A percentile compares a stretch with the other conserved stretches of the same genome.
These are phyloP conservation scores for Orchesella cincta DNA, from an alignment of 1,140 invertebrate species.

Conservation along the genomic window DNA sequence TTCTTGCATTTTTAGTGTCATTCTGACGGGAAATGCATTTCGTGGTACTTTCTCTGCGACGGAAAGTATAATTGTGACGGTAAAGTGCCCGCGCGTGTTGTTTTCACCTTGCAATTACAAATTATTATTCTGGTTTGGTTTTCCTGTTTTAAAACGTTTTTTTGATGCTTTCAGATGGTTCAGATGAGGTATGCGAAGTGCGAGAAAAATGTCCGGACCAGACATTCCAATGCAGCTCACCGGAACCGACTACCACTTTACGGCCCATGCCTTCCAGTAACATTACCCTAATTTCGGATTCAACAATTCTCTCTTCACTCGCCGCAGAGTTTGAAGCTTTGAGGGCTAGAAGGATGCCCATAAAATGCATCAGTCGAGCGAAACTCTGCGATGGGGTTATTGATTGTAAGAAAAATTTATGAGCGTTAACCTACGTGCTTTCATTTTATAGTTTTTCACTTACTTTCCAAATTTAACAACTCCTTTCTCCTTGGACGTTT, in stretches of 20 bases:
- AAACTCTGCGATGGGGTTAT: constrained; percentile 41
- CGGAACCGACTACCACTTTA: background rate
- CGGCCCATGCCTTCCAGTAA: constrained; percentile 4
- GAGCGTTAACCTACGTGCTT: background rate
- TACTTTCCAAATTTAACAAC: background rate
- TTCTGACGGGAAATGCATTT: constrained; percentile 56
- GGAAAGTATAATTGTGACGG: constrained; percentile 54
- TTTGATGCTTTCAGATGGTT: constrained; percentile 34
- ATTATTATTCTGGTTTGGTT: no score
- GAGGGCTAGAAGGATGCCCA: constrained; percentile 14
- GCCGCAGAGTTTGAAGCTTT: constrained; percentile 26
- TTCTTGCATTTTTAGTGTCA: constrained; percentile 51
- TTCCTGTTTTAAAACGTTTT: background rate
- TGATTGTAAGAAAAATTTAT: constrained; percentile 40
- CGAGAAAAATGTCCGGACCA: constrained; percentile 50
- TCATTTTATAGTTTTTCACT: background rate
- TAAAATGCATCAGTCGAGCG: constrained; percentile 49
- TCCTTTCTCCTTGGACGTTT: constrained; percentile 29
- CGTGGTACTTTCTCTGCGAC: constrained; percentile 55
- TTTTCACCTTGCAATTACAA: background rate
- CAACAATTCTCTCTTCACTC: constrained; percentile 9
- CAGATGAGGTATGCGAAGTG: constrained; percentile 46
- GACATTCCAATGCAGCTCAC: constrained; percentile 51
- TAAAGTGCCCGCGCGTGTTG: background rate
- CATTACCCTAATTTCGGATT: constrained; percentile 18